Conservation (phyloP, 2,888 invertebrate genomes). For the Trachelus troglodyta region DNA sequence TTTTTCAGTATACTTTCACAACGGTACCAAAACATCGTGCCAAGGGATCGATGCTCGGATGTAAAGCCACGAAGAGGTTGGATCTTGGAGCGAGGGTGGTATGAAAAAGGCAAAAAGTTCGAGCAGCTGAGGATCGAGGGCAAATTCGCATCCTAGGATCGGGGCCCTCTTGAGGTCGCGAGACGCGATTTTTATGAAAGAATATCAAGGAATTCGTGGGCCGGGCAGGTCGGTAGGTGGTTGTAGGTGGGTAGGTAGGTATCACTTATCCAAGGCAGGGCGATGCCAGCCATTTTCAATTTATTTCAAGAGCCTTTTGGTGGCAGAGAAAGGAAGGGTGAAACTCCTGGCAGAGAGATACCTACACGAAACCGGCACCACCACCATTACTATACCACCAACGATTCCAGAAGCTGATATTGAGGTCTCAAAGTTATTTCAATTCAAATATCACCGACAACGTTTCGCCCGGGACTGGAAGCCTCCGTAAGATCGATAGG, state of each 20-base stretch:
- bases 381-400: constrained; percentile 21
- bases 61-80: neutral
- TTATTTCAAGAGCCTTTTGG: constrained; percentile 62
- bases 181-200: constrained; percentile 21
- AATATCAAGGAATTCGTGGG: constrained; percentile 24
- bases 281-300: constrained; percentile 61
- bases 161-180: constrained; percentile 1
- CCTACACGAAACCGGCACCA: constrained; percentile 30
- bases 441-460: constrained; percentile 35
- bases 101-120: neutral
- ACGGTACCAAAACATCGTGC: neutral
- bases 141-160: neutral
- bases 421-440: constrained; percentile 52
- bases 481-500: constrained; percentile 4
- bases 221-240: constrained; percentile 8
- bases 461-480: constrained; percentile 6
- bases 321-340: constrained; percentile 47
- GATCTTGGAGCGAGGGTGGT: neutral
- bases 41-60: neutral
- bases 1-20: neutral
- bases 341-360: constrained; percentile 43
- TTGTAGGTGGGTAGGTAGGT: constrained; percentile 33
- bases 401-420: constrained; percentile 42
- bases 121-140: neutral
- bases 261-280: constrained; percentile 54